Evolutionary conservation across 2,888 invertebrate species (phyloP).

Genomic region (Limenitis arthemis): DNA sequence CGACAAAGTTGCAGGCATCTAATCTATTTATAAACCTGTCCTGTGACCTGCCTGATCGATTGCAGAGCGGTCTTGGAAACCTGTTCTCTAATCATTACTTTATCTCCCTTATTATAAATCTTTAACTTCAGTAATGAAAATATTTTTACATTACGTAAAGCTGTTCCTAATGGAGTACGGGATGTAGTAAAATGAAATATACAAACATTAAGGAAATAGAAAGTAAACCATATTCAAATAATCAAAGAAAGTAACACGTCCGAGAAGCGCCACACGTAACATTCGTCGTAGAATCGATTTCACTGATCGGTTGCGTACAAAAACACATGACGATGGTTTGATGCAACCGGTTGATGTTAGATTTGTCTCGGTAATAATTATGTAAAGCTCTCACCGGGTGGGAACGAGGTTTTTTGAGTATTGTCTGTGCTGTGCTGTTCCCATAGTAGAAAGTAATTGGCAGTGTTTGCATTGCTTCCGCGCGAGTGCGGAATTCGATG

Average conservation of each 20-base stretch:
- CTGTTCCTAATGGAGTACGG: no score
- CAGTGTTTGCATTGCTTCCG: conserved; percentile 17
- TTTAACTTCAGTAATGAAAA: no score
- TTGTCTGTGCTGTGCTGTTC: conserved; percentile 18
- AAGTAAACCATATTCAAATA: conserved; percentile 3
- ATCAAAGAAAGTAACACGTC: conserved; percentile 4
- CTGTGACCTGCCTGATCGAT: no score
- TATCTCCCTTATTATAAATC: no score
- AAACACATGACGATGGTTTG: conserved; percentile 11
- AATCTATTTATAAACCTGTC: no score
- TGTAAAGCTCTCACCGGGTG: conserved; percentile 28
- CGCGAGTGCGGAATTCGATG: conserved; percentile 2
- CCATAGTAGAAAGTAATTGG: conserved; percentile 26
- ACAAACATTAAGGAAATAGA: conserved; percentile 5
- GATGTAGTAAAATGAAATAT: neutral
- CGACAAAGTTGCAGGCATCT: no score
- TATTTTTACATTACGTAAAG: no score
- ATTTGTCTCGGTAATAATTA: conserved; percentile 21
- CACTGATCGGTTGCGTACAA: conserved; percentile 14
- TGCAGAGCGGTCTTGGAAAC: no score
- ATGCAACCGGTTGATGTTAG: conserved; percentile 17
- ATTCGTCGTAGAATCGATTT: conserved; percentile 7
- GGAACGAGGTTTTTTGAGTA: conserved; percentile 37
- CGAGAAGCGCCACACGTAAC: neutral
- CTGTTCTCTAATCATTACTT: no score